phyloP scores from a whole-genome alignment of 2,113 vertebrate genomes.

The Climacteris rufus region DNA sequence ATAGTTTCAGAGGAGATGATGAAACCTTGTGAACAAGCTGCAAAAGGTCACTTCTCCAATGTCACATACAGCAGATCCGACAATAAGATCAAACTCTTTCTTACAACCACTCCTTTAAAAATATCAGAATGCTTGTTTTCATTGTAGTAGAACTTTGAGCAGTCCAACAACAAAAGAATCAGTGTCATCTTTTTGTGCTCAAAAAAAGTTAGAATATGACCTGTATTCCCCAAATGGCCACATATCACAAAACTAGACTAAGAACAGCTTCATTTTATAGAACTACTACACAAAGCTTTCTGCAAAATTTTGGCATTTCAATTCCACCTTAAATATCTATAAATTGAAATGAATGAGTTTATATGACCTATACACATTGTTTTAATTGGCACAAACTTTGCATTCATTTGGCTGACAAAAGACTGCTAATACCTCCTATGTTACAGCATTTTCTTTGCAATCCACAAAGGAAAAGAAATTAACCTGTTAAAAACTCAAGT shows the following conservation, averaged over 20 bases:
- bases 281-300: background rate
- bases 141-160: background rate
- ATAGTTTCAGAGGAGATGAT: background rate
- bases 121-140: background rate
- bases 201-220: background rate
- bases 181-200: fast-evolving
- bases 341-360: background rate
- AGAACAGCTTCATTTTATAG: background rate
- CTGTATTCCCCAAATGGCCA: background rate
- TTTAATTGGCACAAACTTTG: background rate
- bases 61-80: background rate
- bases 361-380: background rate
- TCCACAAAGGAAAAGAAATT: background rate
- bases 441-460: background rate
- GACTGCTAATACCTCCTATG: background rate
- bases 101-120: background rate
- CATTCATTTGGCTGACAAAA: background rate
- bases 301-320: background rate
- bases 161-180: background rate
- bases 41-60: background rate
- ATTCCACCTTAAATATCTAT: background rate
- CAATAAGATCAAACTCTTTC: background rate
- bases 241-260: background rate
- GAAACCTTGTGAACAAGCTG: background rate
- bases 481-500: background rate